A percentile compares a stretch with the other conserved stretches of the same genome.
These are phyloP conservation scores for Epizoanthus illoricatus DNA, from an alignment of 92 coral and sea anemone species.

Conservation along the genomic window DNA sequence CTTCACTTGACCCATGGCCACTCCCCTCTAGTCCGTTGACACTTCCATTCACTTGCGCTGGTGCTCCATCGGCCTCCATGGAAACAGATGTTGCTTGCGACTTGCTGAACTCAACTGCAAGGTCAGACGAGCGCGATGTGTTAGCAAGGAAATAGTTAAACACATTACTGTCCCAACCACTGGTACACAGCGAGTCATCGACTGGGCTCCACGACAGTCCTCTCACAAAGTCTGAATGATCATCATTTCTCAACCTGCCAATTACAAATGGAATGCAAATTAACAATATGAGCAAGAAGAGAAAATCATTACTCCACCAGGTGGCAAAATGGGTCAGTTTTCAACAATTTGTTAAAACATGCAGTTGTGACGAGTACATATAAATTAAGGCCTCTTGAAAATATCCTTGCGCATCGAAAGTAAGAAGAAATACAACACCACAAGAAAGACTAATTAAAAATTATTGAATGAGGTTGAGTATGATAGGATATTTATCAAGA, in stretches of 20 bases:
- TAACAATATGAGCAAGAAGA: not conserved
- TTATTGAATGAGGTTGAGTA: too few relatives aligned
- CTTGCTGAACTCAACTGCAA: conserved; percentile 78
- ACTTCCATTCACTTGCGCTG: conserved; percentile 65
- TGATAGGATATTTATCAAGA: too few relatives aligned
- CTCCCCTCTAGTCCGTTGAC: conserved; percentile 25
- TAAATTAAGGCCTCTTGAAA: too few relatives aligned
- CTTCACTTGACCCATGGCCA: conserved; percentile 48
- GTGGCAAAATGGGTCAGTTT: too few relatives aligned
- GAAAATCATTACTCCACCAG: too few relatives aligned
- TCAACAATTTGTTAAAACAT: too few relatives aligned
- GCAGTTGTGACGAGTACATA: too few relatives aligned
- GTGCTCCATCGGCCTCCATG: conserved; percentile 63
- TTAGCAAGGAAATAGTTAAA: conserved; percentile 66
- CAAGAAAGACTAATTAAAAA: not conserved
- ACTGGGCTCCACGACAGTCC: conserved; percentile 97
- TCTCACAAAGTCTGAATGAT: conserved; percentile 88
- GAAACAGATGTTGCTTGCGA: conserved; percentile 81
- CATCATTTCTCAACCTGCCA: conserved; percentile 82
- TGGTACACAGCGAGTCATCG: conserved; percentile 87
- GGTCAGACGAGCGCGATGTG: conserved; percentile 67
- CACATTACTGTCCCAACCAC: conserved; percentile 93
- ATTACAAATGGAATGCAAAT: not conserved
- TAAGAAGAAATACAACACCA: too few relatives aligned
- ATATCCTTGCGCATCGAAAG: too few relatives aligned